These are phyloP conservation scores for Sinocyclocheilus anophthalmus DNA, from an alignment of 2,113 vertebrate species.

Conservation along the genomic window DNA sequence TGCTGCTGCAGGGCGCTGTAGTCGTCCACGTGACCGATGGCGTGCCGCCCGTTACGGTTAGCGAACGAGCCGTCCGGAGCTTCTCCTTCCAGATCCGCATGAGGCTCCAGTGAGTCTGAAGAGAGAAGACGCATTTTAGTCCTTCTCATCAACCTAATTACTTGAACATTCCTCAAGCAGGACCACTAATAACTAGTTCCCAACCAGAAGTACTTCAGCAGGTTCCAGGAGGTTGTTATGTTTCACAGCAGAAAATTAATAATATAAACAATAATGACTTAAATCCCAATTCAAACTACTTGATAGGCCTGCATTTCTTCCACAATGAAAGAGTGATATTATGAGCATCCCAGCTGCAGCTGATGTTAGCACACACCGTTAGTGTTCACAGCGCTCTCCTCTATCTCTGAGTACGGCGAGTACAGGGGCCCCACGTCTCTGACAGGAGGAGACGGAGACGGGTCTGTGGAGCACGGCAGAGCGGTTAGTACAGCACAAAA, in stretches of 20 bases:
- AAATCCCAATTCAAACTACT: not conserved
- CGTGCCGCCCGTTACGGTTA: constrained; percentile 79
- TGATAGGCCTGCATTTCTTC: not conserved
- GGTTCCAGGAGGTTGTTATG: not conserved
- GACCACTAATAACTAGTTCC: not conserved
- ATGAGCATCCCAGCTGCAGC: not conserved
- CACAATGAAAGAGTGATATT: not conserved
- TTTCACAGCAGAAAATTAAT: not conserved
- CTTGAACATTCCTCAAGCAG: not conserved
- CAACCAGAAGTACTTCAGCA: not conserved
- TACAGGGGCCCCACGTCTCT: constrained; percentile 81
- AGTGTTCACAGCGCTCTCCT: constrained; percentile 73
- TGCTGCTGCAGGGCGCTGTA: constrained; percentile 85
- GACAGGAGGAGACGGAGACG: constrained; percentile 86
- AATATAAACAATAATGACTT: not conserved
- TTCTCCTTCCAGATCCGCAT: constrained; percentile 77
- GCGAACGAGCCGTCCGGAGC: constrained; percentile 71
- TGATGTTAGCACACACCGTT: constrained; percentile 68
- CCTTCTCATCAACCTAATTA: not conserved
- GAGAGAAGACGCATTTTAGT: not conserved
- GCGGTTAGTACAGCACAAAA: not conserved
- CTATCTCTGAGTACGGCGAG: constrained; percentile 64
- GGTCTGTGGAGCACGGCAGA: constrained; percentile 72
- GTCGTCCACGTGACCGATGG: constrained; percentile 81
- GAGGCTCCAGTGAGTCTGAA: constrained; percentile 71